Percentiles rank a stretch among this genome's conserved stretches.
Conservation (phyloP, 2,113 vertebrate genomes). For the Gymnarchus niloticus region DNA sequence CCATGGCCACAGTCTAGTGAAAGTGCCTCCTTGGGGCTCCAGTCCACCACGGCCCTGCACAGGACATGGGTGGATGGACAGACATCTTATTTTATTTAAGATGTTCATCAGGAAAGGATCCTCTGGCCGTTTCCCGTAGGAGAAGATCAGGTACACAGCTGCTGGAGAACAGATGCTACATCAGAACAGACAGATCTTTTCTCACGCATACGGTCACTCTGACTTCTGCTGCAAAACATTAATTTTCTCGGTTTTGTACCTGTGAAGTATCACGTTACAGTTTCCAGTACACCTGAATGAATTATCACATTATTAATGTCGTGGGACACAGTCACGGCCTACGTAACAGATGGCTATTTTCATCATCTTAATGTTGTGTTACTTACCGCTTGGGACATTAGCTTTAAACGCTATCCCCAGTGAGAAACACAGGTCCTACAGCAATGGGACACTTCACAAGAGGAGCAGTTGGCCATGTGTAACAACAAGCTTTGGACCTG, state of each 20-base stretch:
- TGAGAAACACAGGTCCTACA: background rate
- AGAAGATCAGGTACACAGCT: background rate
- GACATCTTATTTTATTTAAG: too few species aligned
- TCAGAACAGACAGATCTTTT: background rate
- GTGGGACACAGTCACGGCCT: background rate
- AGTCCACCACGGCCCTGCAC: background rate
- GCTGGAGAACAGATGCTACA: background rate
- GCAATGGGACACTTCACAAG: background rate
- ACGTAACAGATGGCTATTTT: background rate
- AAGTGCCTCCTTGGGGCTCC: too few species aligned
- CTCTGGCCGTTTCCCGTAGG: background rate
- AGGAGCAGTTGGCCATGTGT: background rate
- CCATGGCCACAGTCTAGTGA: too few species aligned
- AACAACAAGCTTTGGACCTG: background rate
- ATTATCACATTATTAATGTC: background rate
- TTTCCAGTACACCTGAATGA: background rate
- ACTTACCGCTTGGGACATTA: slow-evolving; percentile 1
- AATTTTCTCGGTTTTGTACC: background rate
- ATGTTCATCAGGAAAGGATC: too few species aligned
- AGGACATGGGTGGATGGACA: too few species aligned
- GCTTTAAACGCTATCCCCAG: background rate
- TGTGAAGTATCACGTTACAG: background rate
- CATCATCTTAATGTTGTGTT: background rate
- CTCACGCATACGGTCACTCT: background rate
- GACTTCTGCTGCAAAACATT: background rate